Base-by-base conservation (phyloP, 2,888 invertebrate species). In the Sinohyriopsis cumingii region DNA sequence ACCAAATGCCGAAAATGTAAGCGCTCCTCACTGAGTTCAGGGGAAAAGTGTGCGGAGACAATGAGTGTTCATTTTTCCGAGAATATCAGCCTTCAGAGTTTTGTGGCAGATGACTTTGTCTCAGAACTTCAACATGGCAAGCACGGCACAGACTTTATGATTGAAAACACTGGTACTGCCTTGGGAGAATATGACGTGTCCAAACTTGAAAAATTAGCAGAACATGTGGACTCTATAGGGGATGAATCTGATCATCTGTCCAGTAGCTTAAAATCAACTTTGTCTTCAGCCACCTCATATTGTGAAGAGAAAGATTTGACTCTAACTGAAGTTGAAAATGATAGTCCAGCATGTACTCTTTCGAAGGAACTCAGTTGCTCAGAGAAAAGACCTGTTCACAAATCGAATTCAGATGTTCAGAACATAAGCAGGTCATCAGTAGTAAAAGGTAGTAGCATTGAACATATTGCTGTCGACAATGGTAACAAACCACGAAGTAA, bases 301-400 rank as follows among this genome's bases (percentile, higher is more conserved):
- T 76, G 68, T 18, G 75, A 69, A 65, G 69, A 78, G 56, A 69
- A 77, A 19, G 75, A 72, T 18, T 64, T 75, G 12, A 65, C 76
- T n/a, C 68, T 87, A 67, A 84, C 87, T 3, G 84, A 87, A 63
- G 87, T 87, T 4, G 87, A 87, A 63, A 84, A 69, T 54, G 86
- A 86, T 70, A 75, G 73, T 55, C 86, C 84, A 1, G 55, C 60
- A 19, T 68, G 64, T 55, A 67, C 69, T 24, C 60, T 45, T 15
- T 45, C 15, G 12, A 45, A 12, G 45, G 45, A 45, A 66, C 62
- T 59, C 63, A 53, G 67, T 66, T 7, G 59, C 53, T 55, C 55
- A 68, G 45, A 25, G 66, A 18, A 28, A 55, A 54, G n/a, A 33
- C 12, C 62, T 62, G 12, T 25, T 45, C 22, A 55, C 61, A 22